Evolutionary conservation across 1,140 invertebrate genomes (phyloP), one percentile per base, ranked within the genome.

Genomic region (Drosophila bocki): DNA sequence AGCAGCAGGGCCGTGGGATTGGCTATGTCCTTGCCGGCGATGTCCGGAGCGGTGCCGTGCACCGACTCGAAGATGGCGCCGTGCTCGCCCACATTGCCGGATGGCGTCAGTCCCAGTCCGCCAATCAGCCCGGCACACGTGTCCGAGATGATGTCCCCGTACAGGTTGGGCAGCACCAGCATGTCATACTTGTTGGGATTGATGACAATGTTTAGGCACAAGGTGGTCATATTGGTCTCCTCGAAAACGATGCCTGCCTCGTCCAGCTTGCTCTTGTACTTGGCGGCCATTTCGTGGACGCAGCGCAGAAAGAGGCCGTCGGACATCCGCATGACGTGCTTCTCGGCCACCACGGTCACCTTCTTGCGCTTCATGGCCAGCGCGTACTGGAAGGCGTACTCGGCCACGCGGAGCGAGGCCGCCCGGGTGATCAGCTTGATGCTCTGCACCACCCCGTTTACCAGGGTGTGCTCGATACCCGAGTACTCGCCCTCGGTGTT

Each of bases 401-500:
- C 98, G 7, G 99, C 99, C 35, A 99, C 98, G 76, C 99, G 94
- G 80, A 95, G 95, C 6, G 98, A 99, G 19, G 99, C 99, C 85
- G 96, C 95, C 93, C 99, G 98, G 0, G 99, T 99, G 91, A 99
- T 99, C 62, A 99, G 94, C 94, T 99, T 99, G 82, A 99, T 99
- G 93, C 98, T 99, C 93, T 99, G 99, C 56, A 99, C 99, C 77
- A 99, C 99, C 29, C 99, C 99, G 93, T 98, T 96, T 9, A 99
- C 98, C 93, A 99, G 99, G 95, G 98, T 98, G 93, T 99, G 99
- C 94, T 99, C 99, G 93, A 99, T 99, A 79, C 99, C 99, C 17
- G 98, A 99, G 93, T 99, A 99, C 95, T 99, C 99, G 78, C 99
- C 99, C 94, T 99, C 99, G 3, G 99, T 99, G 93, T 99, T 99